phyloP scores from a whole-genome alignment of 2,888 invertebrate species.

The Congeria kusceri region DNA sequence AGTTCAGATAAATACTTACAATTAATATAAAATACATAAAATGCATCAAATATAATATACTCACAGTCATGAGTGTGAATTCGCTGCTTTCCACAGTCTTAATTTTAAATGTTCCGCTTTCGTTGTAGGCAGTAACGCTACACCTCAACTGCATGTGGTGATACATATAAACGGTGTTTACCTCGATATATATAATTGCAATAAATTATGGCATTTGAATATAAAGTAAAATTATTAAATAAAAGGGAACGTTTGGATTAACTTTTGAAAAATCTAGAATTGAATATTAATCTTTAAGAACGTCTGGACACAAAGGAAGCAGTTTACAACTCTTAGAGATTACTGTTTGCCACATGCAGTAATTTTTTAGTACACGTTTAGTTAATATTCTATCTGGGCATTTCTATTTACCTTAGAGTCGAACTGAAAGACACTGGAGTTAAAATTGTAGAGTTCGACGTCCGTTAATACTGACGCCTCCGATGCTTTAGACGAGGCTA shows the following conservation, averaged over 20 bases:
- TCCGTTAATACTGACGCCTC: constrained; percentile 3
- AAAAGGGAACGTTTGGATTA: too few relatives aligned
- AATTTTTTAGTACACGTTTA: background rate
- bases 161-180: background rate
- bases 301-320: too few relatives aligned
- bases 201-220: too few relatives aligned
- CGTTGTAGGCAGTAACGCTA: constrained; percentile 14
- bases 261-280: too few relatives aligned
- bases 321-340: too few relatives aligned
- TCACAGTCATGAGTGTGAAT: constrained; percentile 9
- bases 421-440: background rate
- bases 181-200: background rate
- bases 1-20: too few relatives aligned
- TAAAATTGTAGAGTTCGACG: background rate
- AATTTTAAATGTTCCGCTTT: background rate
- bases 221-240: too few relatives aligned
- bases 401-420: constrained; percentile 1
- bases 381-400: background rate
- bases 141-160: constrained; percentile 14
- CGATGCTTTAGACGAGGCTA: background rate
- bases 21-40: background rate
- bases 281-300: too few relatives aligned
- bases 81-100: background rate
- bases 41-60: background rate
- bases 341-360: too few relatives aligned